A percentile compares a stretch with the other conserved stretches of the same genome.
Conservation (phyloP, 2,797 vertebrate species). For the Clarias fuscus region DNA sequence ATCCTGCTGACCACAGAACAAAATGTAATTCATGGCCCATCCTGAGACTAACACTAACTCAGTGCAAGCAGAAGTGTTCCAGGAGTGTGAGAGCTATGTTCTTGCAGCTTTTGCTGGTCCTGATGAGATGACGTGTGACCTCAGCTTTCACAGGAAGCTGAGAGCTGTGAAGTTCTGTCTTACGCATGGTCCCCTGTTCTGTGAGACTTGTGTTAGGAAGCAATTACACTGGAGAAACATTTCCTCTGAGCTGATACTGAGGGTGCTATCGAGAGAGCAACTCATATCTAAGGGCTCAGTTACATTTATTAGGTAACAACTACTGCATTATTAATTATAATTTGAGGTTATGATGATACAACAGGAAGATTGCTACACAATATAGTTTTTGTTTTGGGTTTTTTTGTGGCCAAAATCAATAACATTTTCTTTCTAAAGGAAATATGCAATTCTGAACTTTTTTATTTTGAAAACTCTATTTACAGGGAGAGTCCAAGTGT, state of each 20-base stretch:
- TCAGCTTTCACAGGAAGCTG: slow-evolving; percentile 11
- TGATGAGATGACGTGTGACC: slow-evolving; percentile 25
- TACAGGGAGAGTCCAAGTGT: not conserved
- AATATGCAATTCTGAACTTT: not conserved
- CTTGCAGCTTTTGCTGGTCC: slow-evolving; percentile 6
- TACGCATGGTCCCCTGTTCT: not conserved
- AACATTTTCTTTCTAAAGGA: not conserved
- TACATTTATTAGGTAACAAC: not conserved
- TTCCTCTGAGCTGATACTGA: not conserved
- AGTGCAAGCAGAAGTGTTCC: not conserved
- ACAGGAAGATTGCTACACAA: not conserved
- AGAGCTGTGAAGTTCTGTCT: slow-evolving; percentile 14
- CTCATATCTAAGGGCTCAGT: not conserved
- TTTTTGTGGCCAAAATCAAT: not conserved
- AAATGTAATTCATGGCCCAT: slow-evolving; percentile 3
- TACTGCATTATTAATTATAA: not conserved
- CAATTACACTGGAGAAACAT: not conserved
- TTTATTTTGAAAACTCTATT: not conserved
- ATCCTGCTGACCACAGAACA: not conserved
- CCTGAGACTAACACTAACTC: slow-evolving; percentile 14
- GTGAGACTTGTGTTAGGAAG: not conserved
- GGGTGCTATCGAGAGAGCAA: not conserved
- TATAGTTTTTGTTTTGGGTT: not conserved
- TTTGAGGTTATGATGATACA: not conserved
- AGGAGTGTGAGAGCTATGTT: not conserved